Base-by-base conservation (phyloP, 2,888 invertebrate species). In the Tetrapedia diversipes region DNA sequence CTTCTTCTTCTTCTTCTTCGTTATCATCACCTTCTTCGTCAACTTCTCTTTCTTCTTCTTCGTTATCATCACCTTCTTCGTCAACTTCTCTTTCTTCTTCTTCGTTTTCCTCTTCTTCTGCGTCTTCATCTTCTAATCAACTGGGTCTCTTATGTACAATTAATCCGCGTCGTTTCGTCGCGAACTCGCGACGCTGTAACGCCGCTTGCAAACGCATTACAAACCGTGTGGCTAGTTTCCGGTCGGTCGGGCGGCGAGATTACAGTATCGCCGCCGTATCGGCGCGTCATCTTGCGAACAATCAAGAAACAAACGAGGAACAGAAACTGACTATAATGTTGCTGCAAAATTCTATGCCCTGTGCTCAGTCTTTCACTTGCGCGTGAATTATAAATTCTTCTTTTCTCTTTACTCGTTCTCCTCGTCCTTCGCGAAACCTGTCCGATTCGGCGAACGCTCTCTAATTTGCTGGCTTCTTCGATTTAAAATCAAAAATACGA, bases 311-410 rank as follows among this genome's bases (percentile, higher is more conserved):
- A 90, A 90, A 89, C 89, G 88, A 91, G 91, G 90, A 91, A 91
- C 91, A 91, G 89, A 91, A 89, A 90, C 87, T 91, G 91, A 91
- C 91, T 91, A 91, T 91, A 88, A 89, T 56, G 75, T 66, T 87
- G 87, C 86, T 84, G 87, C 84, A 87, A 90, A 91, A 91, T 90
- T 87, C 86, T 89, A 89, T 89, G 91, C 89, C 90, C 86, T 85
- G 76, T 85, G 81, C 85, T 88, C 87, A 88, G 87, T 87, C 86
- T 88, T 88, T 83, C 83, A 72, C 82, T n/a, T n/a, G 71, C 47
- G 39, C 68, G 73, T n/a, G n/a, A n/a, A n/a, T 56, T 67, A 51
- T 45, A 57, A 60, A 66, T 60, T 80, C 27, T 47, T 63, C n/a
- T 53, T 53, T 53, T 6, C 29, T 37, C 11, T 10, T 37, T 37